A percentile compares a stretch with the other conserved stretches of the same genome.
These are phyloP conservation scores for Miniopterus natalensis DNA, from an alignment of 2,113 vertebrate genomes.

Conservation along the genomic window DNA sequence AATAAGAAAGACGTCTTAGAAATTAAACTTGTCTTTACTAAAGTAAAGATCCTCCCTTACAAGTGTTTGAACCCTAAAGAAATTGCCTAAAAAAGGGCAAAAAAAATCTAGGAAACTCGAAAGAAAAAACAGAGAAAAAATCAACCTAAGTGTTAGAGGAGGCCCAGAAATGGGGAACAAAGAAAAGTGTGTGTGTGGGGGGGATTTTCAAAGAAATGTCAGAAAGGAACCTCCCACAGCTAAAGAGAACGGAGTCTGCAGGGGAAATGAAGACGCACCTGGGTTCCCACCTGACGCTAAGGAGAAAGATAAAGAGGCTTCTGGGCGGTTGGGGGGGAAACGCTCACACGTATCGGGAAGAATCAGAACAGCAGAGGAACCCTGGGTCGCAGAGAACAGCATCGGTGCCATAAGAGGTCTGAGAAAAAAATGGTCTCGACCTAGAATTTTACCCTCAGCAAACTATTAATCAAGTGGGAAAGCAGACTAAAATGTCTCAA, in stretches of 20 bases:
- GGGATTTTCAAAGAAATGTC: neutral
- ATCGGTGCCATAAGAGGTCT: neutral
- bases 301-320: neutral
- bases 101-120: neutral
- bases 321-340: neutral
- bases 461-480: neutral
- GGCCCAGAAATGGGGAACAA: constrained; percentile 12
- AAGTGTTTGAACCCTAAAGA: neutral
- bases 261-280: neutral
- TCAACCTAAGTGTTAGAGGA: neutral
- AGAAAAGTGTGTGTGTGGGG: neutral
- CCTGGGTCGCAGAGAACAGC: neutral
- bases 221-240: neutral
- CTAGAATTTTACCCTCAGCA: neutral
- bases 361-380: neutral
- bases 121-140: neutral
- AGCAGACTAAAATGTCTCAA: neutral
- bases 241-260: neutral
- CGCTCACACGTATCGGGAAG: neutral
- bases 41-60: neutral
- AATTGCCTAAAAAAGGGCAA: constrained; percentile 8
- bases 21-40: neutral
- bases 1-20: neutral
- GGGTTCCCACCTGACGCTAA: neutral
- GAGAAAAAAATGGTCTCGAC: neutral